A percentile compares a stretch with the other conserved stretches of the same genome.
Evolutionary conservation across 2,888 invertebrate genomes (phyloP).

Genomic region (Chrysopilus asiliformis): DNA sequence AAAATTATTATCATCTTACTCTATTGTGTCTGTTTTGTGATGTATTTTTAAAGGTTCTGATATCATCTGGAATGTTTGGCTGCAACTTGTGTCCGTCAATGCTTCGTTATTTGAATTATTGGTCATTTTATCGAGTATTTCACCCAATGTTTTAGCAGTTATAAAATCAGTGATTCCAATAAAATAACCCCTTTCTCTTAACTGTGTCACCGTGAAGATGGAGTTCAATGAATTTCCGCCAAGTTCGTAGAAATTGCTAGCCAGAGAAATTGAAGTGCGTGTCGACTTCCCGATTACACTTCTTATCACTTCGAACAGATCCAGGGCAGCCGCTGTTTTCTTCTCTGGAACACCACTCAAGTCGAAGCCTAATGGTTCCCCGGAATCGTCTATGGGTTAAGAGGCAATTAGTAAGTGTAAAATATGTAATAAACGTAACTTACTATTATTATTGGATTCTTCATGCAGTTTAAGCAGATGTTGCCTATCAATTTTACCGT

Average conservation of each 20-base stretch:
- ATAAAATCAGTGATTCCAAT: constrained; percentile 77
- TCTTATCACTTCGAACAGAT: constrained; percentile 61
- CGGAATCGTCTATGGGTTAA: constrained; percentile 1
- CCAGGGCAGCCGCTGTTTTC: constrained; percentile 47
- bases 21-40: constrained; percentile 52
- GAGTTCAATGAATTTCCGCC: constrained; percentile 83
- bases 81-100: constrained; percentile 26
- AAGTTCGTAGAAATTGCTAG: constrained; percentile 67
- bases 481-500: constrained; percentile 79
- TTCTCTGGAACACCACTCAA: constrained; percentile 47
- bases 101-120: too few relatives aligned
- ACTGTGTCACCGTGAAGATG: constrained; percentile 62
- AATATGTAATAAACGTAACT: constrained; percentile 16
- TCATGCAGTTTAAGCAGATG: constrained; percentile 60
- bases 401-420: not conserved
- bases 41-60: constrained; percentile 31
- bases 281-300: constrained; percentile 53
- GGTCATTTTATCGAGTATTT: constrained; percentile 49
- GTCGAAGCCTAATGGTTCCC: constrained; percentile 38
- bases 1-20: constrained; percentile 44
- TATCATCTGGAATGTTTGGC: constrained; percentile 27
- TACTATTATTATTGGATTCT: constrained; percentile 53
- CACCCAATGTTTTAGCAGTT: constrained; percentile 52
- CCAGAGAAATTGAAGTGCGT: constrained; percentile 45
- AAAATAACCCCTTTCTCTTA: constrained; percentile 62